Conservation (phyloP, 2,797 vertebrate species). For the Megaceryle alcyon region DNA sequence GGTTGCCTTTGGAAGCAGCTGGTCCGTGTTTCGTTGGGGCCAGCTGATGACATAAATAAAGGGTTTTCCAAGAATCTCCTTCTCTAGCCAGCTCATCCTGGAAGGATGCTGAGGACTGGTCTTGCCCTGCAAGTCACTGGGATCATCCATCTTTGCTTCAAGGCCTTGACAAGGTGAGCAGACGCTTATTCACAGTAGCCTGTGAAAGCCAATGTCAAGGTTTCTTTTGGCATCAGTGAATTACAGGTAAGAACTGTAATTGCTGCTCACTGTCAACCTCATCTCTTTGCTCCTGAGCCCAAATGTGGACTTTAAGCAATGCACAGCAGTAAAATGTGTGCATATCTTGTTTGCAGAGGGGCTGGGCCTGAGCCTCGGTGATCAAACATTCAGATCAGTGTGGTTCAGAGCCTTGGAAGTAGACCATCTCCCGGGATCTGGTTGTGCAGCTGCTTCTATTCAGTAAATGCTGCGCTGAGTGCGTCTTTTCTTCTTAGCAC, state of each 20-base stretch:
- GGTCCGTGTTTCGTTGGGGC: background rate
- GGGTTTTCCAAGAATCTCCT: background rate
- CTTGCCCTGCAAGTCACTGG: accelerated
- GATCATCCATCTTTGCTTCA: background rate
- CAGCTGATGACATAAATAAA: accelerated
- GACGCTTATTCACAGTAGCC: background rate
- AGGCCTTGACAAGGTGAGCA: background rate
- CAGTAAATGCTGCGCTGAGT: background rate
- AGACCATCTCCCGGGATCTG: background rate
- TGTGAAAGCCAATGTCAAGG: background rate
- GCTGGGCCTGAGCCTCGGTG: background rate
- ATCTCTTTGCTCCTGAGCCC: background rate
- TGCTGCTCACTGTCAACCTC: background rate
- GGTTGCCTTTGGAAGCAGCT: background rate
- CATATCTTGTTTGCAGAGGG: background rate
- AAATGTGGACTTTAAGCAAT: background rate
- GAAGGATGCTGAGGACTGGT: background rate
- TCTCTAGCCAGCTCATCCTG: background rate
- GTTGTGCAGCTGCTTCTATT: too few species aligned
- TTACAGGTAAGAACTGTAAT: background rate
- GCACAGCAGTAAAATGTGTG: background rate
- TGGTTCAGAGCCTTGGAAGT: background rate
- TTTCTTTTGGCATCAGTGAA: background rate
- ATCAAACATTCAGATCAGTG: background rate
- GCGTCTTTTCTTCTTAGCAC: background rate